Evolutionary conservation across 2,113 vertebrate species (phyloP).

Genomic region (Benitochromis conjunctus): DNA sequence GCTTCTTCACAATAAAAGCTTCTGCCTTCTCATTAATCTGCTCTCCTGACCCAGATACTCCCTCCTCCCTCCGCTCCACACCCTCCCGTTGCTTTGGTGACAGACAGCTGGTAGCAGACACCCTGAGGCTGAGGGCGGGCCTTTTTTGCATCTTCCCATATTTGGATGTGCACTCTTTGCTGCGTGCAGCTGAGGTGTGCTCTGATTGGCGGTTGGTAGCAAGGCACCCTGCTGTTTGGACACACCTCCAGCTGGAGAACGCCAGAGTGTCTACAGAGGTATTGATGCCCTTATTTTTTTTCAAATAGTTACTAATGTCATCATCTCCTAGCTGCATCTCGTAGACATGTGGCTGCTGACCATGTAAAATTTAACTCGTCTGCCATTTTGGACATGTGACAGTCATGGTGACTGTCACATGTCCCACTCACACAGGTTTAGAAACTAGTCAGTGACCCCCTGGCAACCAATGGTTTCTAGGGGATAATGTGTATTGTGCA

Average conservation of each 20-base stretch:
- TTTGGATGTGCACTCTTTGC: slow-evolving; percentile 83
- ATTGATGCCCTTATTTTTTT: not conserved
- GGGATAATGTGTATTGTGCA: not conserved
- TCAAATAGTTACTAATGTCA: not conserved
- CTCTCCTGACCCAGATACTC: not conserved
- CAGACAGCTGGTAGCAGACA: slow-evolving; percentile 79
- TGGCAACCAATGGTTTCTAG: not conserved
- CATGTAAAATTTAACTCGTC: not conserved
- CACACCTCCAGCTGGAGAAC: slow-evolving; percentile 83
- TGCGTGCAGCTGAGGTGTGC: slow-evolving; percentile 84
- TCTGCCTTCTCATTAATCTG: not conserved
- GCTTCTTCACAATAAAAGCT: not conserved
- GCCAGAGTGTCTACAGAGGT: slow-evolving; percentile 74
- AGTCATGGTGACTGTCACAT: not conserved
- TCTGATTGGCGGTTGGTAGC: slow-evolving; percentile 89
- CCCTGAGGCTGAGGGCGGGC: slow-evolving; percentile 82
- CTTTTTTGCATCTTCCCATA: slow-evolving; percentile 92
- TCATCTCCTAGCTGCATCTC: not conserved
- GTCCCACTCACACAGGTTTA: not conserved
- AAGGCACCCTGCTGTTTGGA: slow-evolving; percentile 88
- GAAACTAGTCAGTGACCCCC: not conserved
- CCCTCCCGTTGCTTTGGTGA: slow-evolving; percentile 59
- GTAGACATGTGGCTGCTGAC: not conserved
- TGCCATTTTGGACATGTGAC: not conserved
- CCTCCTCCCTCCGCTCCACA: slow-evolving; percentile 11